phyloP scores from a whole-genome alignment of 2,888 invertebrate species.

The Microctonus hyperodae region DNA sequence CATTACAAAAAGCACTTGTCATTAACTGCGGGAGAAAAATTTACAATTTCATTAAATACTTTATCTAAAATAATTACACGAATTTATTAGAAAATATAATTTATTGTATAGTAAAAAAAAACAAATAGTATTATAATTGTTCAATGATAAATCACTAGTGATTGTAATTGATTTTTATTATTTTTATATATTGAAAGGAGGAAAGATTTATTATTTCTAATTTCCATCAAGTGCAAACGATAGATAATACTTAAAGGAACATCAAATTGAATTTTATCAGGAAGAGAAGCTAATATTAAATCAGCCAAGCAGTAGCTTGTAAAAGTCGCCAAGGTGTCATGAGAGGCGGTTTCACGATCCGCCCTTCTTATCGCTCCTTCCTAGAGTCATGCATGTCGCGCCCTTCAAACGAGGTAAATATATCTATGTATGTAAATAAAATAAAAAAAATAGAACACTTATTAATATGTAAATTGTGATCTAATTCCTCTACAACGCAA shows the following conservation, averaged over 20 bases:
- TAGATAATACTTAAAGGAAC: background rate
- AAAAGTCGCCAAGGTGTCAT: conserved; percentile 61
- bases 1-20: background rate
- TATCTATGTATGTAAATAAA: background rate
- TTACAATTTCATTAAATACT: no score
- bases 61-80: no score
- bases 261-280: background rate
- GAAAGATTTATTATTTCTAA: no score
- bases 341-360: conserved; percentile 63
- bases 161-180: background rate
- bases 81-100: no score
- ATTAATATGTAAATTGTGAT: no score
- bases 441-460: no score
- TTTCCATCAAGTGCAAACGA: background rate
- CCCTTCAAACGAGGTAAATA: conserved; percentile 62
- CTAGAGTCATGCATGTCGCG: conserved; percentile 63
- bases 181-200: background rate
- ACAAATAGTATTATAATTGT: no score
- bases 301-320: conserved; percentile 51
- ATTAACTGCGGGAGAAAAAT: background rate
- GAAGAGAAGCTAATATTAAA: conserved; percentile 15
- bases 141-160: no score
- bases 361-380: conserved; percentile 62
- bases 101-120: background rate
- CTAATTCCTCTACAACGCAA: background rate